phyloP scores from a whole-genome alignment of 2,113 vertebrate species.

The Chloropsis hardwickii region DNA sequence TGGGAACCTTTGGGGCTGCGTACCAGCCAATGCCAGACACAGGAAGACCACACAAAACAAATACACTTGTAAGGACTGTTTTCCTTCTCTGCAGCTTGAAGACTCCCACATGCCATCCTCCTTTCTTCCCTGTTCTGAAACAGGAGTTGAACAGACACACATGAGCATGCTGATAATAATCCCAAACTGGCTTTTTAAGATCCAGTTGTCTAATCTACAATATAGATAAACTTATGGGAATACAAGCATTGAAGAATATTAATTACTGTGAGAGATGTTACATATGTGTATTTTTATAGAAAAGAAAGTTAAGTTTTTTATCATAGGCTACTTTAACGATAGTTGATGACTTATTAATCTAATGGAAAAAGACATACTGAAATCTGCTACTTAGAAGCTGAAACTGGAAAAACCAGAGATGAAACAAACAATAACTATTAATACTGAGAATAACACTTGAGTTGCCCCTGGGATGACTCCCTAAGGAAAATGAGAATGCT shows the following conservation, averaged over 20 bases:
- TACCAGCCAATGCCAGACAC: neutral
- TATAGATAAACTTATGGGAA: neutral
- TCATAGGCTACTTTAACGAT: neutral
- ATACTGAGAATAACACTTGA: neutral
- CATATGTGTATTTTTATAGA: neutral
- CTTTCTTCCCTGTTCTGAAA: neutral
- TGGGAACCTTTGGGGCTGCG: neutral
- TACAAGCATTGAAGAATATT: neutral
- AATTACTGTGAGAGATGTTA: neutral
- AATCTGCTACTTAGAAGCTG: neutral
- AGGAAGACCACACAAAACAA: neutral
- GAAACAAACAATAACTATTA: neutral
- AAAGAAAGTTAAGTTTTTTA: neutral
- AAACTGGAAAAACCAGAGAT: neutral
- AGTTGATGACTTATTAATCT: neutral
- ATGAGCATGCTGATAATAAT: neutral
- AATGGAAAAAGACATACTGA: neutral
- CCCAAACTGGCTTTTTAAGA: neutral
- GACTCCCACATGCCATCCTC: neutral
- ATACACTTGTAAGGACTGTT: neutral
- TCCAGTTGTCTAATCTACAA: neutral
- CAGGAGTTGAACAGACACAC: neutral
- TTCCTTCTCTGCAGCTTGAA: neutral
- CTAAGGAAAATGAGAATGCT: slow-evolving; percentile 11
- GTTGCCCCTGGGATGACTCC: neutral